A percentile compares a stretch with the other conserved stretches of the same genome.
Evolutionary conservation across 1,140 invertebrate genomes (phyloP).

Genomic region (Plectus sambesii): DNA sequence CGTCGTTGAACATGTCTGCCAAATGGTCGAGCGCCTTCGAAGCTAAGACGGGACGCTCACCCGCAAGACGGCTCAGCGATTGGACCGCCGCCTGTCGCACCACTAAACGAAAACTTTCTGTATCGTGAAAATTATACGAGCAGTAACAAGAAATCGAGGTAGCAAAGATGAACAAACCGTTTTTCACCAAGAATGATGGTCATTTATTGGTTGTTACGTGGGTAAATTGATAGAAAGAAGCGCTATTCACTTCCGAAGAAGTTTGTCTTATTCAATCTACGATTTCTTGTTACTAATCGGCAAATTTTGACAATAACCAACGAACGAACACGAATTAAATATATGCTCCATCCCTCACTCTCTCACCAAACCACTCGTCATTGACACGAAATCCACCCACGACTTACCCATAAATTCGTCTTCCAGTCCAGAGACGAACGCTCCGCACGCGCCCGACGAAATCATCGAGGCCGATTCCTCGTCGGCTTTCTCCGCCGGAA

Average conservation of each 20-base stretch:
- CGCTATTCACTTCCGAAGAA: no score
- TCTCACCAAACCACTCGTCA: neutral
- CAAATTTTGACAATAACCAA: no score
- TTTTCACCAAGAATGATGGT: no score
- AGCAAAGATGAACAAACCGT: no score
- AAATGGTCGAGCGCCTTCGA: conserved; percentile 78
- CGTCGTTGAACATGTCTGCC: conserved; percentile 99
- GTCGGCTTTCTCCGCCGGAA: conserved; percentile 59
- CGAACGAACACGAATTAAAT: no score
- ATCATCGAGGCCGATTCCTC: conserved; percentile 69
- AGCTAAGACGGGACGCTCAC: conserved; percentile 72
- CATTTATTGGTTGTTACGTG: no score
- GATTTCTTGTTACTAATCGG: no score
- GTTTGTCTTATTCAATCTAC: no score
- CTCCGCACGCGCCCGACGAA: conserved; percentile 85
- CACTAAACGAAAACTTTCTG: conserved; percentile 53
- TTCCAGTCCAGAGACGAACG: conserved; percentile 93
- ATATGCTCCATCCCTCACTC: conserved; percentile 52
- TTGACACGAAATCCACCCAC: neutral
- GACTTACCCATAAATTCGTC: conserved; percentile 79
- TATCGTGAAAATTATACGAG: no score
- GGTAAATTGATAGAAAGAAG: no score
- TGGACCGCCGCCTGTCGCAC: conserved; percentile 86
- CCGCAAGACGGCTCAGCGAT: conserved; percentile 75
- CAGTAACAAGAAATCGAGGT: no score